phyloP scores from a whole-genome alignment of 2,888 invertebrate genomes.

The Drosophila siamana region DNA sequence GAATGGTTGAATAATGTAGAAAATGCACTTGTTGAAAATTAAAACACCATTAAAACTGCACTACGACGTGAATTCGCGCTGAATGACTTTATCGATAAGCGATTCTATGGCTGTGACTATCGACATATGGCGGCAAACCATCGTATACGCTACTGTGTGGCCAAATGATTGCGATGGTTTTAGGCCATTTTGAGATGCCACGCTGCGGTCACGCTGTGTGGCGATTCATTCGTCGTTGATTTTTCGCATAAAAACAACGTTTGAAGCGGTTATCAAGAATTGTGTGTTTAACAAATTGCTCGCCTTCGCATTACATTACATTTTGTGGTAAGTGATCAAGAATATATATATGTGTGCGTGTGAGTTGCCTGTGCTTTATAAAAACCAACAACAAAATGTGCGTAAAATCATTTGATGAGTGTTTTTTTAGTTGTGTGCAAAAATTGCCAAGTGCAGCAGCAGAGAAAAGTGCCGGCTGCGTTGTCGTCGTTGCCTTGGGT shows the following conservation, averaged over 20 bases:
- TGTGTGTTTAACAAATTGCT: conserved; percentile 28
- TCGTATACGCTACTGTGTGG: neutral
- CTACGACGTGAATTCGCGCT: neutral
- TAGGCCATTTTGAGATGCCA: neutral
- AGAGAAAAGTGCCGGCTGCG: conserved; percentile 55
- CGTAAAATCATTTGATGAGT: conserved; percentile 33
- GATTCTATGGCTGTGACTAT: neutral
- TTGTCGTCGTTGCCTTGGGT: conserved; percentile 44
- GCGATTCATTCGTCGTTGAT: conserved; percentile 50
- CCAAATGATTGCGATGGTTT: neutral
- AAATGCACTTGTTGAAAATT: too few relatives aligned
- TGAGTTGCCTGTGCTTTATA: conserved; percentile 33
- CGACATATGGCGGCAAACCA: neutral
- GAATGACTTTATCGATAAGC: neutral
- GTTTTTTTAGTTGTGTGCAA: conserved; percentile 7
- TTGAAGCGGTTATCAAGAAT: conserved; percentile 33
- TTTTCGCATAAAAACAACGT: conserved; percentile 56
- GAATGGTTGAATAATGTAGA: too few relatives aligned
- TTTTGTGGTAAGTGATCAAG: conserved; percentile 53
- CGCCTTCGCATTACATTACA: conserved; percentile 22
- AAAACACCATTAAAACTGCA: neutral
- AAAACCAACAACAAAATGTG: conserved; percentile 41
- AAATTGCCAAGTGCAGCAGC: conserved; percentile 32
- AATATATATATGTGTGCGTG: conserved; percentile 13
- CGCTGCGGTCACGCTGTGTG: neutral